These are phyloP conservation scores for Typhlichthys subterraneus DNA, from an alignment of 2,797 vertebrate genomes.

Conservation along the genomic window DNA sequence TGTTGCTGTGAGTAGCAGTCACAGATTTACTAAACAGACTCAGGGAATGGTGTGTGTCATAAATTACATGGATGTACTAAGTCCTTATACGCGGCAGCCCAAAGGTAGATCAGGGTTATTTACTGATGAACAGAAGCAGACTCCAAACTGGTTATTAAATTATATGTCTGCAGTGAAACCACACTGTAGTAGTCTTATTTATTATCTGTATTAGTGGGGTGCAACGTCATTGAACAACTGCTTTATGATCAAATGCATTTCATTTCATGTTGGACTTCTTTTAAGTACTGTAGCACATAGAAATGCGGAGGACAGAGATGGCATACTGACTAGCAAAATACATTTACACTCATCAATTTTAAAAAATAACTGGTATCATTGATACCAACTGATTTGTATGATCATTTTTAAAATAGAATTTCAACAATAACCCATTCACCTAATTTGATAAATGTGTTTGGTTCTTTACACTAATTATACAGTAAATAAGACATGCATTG, in stretches of 20 bases:
- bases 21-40: conserved; percentile 5
- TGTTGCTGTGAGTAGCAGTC: not conserved
- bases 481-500: no score
- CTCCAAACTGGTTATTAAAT: not conserved
- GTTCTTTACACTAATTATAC: no score
- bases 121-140: conserved; percentile 3
- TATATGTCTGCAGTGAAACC: not conserved
- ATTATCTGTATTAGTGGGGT: not conserved
- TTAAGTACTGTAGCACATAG: no score
- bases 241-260: not conserved
- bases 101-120: not conserved
- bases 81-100: not conserved
- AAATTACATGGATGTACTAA: not conserved
- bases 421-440: no score
- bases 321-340: no score
- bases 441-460: no score
- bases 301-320: no score
- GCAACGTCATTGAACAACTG: not conserved
- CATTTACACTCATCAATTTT: no score
- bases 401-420: no score
- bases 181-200: not conserved
- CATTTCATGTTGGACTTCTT: not conserved
- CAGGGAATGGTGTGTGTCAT: conserved; percentile 5
- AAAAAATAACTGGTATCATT: no score
- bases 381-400: no score